Percentiles rank a stretch among this genome's conserved stretches.
phyloP scores from a whole-genome alignment of 2,797 vertebrate genomes.

The Leucoraja ocellata region DNA sequence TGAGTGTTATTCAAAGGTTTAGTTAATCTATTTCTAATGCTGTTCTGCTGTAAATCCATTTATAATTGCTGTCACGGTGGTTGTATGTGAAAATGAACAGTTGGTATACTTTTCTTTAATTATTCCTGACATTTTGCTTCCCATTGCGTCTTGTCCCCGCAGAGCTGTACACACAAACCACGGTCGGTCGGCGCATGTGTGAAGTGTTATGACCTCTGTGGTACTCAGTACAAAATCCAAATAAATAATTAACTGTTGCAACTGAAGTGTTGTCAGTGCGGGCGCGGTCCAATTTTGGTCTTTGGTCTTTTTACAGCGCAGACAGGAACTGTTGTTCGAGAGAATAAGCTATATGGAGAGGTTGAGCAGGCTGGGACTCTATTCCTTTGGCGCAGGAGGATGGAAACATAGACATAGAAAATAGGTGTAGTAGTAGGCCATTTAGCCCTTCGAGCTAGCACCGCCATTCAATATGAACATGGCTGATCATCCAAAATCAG shows the following conservation, averaged over 20 bases:
- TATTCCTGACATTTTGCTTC: constrained; percentile 12
- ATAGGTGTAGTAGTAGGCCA: no score
- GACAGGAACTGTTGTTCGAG: not conserved
- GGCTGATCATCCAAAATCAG: no score
- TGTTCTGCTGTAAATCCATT: not conserved
- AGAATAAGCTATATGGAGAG: no score
- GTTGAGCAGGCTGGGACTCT: no score
- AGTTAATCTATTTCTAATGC: not conserved
- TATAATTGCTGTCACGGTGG: not conserved
- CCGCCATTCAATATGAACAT: no score
- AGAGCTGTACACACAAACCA: not conserved
- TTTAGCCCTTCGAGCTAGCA: no score
- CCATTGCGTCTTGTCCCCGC: not conserved
- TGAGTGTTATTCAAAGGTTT: not conserved
- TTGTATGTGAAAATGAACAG: not conserved
- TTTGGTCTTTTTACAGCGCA: not conserved
- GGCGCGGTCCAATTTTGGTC: not conserved
- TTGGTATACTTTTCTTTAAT: constrained; percentile 26
- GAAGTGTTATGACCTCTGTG: not conserved
- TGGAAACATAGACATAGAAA: no score
- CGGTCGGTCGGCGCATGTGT: not conserved
- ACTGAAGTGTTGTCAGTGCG: not conserved
- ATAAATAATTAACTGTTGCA: constrained; percentile 23
- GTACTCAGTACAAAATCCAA: constrained; percentile 7
- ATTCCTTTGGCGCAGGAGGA: no score